Evolutionary conservation across 2,888 invertebrate genomes (phyloP).

Genomic region (Ferrisia virgata): DNA sequence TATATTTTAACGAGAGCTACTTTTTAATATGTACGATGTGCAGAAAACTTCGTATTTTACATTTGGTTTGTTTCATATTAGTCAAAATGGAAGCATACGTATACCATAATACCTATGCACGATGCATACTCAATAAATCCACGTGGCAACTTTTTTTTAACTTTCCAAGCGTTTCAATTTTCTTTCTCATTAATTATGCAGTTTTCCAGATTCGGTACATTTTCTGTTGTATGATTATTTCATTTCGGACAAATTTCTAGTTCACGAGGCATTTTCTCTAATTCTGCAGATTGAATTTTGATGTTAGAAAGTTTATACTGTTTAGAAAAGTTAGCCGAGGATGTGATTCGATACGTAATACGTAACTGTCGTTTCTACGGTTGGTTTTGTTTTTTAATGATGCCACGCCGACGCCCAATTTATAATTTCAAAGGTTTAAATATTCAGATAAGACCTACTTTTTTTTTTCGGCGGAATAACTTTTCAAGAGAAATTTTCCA

Average conservation of each 20-base stretch:
- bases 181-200: background rate
- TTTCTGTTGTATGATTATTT: background rate
- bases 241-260: background rate
- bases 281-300: background rate
- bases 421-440: slow-evolving; percentile 20
- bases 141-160: too few species aligned
- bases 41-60: too few species aligned
- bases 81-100: too few species aligned
- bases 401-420: background rate
- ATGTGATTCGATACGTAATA: background rate
- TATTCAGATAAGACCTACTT: background rate
- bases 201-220: background rate
- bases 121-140: too few species aligned
- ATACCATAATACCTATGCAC: too few species aligned
- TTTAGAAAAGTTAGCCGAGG: background rate
- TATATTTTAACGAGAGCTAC: too few species aligned
- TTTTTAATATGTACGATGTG: too few species aligned
- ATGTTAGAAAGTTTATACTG: background rate
- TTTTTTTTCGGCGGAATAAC: background rate
- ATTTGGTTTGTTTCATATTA: too few species aligned
- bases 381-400: background rate
- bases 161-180: too few species aligned
- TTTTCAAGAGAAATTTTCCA: background rate
- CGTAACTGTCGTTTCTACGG: background rate
- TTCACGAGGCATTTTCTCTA: background rate